phyloP scores from a whole-genome alignment of 1,140 invertebrate species.

The Idris sp. region DNA sequence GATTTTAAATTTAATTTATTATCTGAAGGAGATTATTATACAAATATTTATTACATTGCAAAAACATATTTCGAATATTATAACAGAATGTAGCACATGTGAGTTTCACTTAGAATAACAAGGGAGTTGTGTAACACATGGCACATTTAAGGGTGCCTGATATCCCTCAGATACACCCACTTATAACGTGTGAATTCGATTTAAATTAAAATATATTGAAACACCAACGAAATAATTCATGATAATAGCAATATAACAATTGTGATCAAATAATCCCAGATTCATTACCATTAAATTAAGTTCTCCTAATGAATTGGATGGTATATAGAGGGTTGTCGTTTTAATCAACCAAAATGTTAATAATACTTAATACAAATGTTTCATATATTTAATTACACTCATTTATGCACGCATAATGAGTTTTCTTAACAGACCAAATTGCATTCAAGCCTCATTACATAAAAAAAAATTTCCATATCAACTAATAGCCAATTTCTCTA shows the following conservation, averaged over 20 bases:
- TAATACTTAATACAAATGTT: slow-evolving; percentile 10
- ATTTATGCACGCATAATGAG: not conserved
- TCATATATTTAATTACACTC: slow-evolving; percentile 25
- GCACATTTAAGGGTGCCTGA: slow-evolving; percentile 46
- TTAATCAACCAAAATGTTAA: slow-evolving; percentile 43
- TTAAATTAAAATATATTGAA: slow-evolving; percentile 61
- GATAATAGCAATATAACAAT: slow-evolving; percentile 57
- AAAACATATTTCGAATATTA: slow-evolving; percentile 3
- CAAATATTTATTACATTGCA: too few species aligned
- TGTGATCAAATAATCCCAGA: slow-evolving; percentile 41
- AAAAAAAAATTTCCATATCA: too few species aligned
- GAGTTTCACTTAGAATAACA: slow-evolving; percentile 42
- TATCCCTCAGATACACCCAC: slow-evolving; percentile 54
- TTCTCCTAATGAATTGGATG: slow-evolving; percentile 18
- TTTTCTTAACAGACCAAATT: not conserved
- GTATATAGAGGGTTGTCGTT: slow-evolving; percentile 20
- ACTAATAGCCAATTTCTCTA: not conserved
- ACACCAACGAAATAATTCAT: slow-evolving; percentile 53
- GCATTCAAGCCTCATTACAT: too few species aligned
- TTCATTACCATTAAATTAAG: slow-evolving; percentile 54
- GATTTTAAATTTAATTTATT: too few species aligned
- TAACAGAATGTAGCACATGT: slow-evolving; percentile 20
- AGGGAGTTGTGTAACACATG: slow-evolving; percentile 59
- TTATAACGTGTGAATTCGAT: slow-evolving; percentile 56
- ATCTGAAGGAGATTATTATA: too few species aligned